Base-by-base conservation (phyloP, 1,140 invertebrate species). In the Araneus ventricosus region DNA sequence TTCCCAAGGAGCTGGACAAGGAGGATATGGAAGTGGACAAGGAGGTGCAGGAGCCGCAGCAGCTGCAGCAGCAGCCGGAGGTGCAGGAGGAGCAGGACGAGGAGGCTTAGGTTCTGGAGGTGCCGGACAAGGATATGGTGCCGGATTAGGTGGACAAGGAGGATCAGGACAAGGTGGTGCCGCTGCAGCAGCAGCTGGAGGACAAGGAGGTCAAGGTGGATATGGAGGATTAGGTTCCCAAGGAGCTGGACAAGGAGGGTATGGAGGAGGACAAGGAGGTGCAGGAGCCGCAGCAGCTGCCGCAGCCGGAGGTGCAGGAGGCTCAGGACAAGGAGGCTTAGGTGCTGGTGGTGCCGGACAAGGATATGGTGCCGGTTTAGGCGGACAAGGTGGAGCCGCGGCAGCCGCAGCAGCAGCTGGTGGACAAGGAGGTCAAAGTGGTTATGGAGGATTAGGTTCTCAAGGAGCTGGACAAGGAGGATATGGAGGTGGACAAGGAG, bases 31-130 rank as follows among this genome's bases (percentile, higher is more conserved):
- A 39, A 34, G 75, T 39, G 75, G 63, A 1, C 24, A 24, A n/a
- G 63, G 75, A 22, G 75, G n/a, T n/a, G n/a, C 75, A 20, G 75
- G 75, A 39, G 30, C 75, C 17, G 75, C n/a, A n/a, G n/a, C n/a
- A n/a, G n/a, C n/a, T n/a, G n/a, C n/a, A n/a, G n/a, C n/a, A n/a
- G n/a, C n/a, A n/a, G n/a, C n/a, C n/a, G n/a, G 7, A 63, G 63
- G 24, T 5, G 37, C 34, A 4, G 37, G n/a, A 37, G 63, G 17
- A 24, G 61, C n/a, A 17, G 87, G 6, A 39, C 27, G 24, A 89
- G 34, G 4, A 34, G 63, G n/a, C n/a, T n/a, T n/a, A n/a, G n/a
- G n/a, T n/a, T n/a, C 34, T 93, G 75, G 67, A 63, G 57, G 93
- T 3, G 88, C 5, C 24, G 63, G 63, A n/a, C n/a, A 67, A n/a